Evolutionary conservation across 2,797 vertebrate genomes (phyloP).

Genomic region (Dipus sagitta): DNA sequence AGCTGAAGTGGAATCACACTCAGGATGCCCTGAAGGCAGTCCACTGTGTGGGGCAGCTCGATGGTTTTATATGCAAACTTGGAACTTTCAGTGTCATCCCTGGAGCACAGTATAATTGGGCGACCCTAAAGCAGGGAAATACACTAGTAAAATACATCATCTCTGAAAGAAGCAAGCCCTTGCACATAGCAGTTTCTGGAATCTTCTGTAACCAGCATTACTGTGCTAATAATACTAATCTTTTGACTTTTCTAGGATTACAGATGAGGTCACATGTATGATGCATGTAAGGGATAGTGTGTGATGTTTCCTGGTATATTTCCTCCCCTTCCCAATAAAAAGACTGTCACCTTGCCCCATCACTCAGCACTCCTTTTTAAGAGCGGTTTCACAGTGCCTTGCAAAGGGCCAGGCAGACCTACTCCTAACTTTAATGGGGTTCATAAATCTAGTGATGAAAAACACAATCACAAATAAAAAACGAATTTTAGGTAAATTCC

Average conservation of each 20-base stretch:
- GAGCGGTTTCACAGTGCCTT: background rate
- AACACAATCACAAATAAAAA: background rate
- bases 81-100: constrained; percentile 92
- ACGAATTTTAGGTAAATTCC: background rate
- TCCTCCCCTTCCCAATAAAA: background rate
- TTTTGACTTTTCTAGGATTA: background rate
- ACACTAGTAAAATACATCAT: background rate
- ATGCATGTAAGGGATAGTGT: no score
- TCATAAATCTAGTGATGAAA: background rate
- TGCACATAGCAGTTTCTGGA: background rate
- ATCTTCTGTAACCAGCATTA: background rate
- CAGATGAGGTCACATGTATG: background rate
- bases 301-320: background rate
- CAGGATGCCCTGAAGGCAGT: constrained; percentile 97
- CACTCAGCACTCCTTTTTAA: background rate
- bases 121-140: constrained; percentile 90
- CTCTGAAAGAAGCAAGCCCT: background rate
- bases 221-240: no score
- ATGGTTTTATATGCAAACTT: constrained; percentile 95
- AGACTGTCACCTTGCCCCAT: background rate
- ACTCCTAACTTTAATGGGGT: background rate
- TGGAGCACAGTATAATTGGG: constrained; percentile 95
- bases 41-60: constrained; percentile 95
- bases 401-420: background rate
- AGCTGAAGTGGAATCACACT: constrained; percentile 96